A percentile compares a stretch with the other conserved stretches of the same genome.
phyloP scores from a whole-genome alignment of 2,797 vertebrate genomes.

The Lepus townsendii region DNA sequence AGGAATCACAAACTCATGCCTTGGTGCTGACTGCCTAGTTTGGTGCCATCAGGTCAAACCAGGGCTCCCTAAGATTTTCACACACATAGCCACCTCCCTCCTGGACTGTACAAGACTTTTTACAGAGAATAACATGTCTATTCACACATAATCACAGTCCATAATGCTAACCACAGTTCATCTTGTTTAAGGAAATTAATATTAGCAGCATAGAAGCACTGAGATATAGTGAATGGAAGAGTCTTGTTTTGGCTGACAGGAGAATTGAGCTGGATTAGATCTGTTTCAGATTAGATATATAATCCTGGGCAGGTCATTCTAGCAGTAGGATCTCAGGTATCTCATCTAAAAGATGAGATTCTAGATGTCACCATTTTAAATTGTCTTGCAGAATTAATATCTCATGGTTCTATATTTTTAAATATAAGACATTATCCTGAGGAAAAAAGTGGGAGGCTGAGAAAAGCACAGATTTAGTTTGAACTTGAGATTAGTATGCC shows the following conservation, averaged over 20 bases:
- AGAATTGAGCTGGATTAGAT: background rate
- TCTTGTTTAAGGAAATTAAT: background rate
- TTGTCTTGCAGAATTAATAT: background rate
- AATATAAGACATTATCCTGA: background rate
- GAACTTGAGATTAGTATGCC: background rate
- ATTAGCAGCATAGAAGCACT: background rate
- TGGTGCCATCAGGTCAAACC: background rate
- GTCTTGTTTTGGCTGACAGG: background rate
- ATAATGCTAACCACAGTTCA: background rate
- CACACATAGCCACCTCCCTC: fast-evolving
- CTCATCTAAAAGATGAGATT: background rate
- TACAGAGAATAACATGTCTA: background rate
- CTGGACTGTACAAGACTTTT: background rate
- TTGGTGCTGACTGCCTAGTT: background rate
- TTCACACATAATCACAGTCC: background rate
- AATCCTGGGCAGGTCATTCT: background rate
- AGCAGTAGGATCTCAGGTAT: background rate
- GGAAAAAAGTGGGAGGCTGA: background rate
- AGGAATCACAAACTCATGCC: background rate
- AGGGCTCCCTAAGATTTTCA: background rate
- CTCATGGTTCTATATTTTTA: background rate
- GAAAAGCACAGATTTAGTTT: background rate
- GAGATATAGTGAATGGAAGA: background rate
- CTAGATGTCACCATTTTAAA: background rate
- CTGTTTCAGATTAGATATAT: background rate